Percentiles rank a stretch among this genome's conserved stretches.
Evolutionary conservation across 2,888 invertebrate species (phyloP).

Genomic region (Sturmia bella): DNA sequence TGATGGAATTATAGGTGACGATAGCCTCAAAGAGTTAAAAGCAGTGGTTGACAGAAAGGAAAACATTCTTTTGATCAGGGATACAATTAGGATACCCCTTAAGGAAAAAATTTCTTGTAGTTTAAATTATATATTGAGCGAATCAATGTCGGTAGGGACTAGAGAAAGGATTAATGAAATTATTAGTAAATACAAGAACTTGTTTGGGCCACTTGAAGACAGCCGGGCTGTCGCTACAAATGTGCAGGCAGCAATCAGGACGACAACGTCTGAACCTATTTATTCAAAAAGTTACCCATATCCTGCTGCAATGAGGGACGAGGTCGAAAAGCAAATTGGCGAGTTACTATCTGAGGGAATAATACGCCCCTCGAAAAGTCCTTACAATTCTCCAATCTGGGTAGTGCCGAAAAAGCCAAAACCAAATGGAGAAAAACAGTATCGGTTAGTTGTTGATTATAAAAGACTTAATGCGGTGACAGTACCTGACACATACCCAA

Average conservation of each 20-base stretch:
- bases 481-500: constrained; percentile 40
- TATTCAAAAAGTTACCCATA: neutral
- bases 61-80: constrained; percentile 1
- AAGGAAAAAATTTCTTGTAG: neutral
- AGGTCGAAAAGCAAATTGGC: constrained; percentile 75
- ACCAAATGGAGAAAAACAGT: no score
- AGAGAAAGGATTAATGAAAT: neutral
- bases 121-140: constrained; percentile 18
- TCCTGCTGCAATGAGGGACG: constrained; percentile 43
- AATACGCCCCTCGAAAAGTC: constrained; percentile 73
- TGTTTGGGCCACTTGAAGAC: no score
- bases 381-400: constrained; percentile 72
- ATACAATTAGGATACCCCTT: constrained; percentile 1
- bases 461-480: constrained; percentile 70
- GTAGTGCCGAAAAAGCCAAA: no score
- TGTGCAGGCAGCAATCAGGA: neutral
- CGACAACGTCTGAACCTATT: neutral
- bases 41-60: constrained; percentile 22
- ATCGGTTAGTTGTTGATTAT: no score
- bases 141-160: neutral
- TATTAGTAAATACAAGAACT: neutral
- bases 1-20: constrained; percentile 46
- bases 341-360: constrained; percentile 74
- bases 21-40: neutral
- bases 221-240: neutral